Base-by-base conservation (phyloP, 2,113 vertebrate genomes). In the Panurus biarmicus region DNA sequence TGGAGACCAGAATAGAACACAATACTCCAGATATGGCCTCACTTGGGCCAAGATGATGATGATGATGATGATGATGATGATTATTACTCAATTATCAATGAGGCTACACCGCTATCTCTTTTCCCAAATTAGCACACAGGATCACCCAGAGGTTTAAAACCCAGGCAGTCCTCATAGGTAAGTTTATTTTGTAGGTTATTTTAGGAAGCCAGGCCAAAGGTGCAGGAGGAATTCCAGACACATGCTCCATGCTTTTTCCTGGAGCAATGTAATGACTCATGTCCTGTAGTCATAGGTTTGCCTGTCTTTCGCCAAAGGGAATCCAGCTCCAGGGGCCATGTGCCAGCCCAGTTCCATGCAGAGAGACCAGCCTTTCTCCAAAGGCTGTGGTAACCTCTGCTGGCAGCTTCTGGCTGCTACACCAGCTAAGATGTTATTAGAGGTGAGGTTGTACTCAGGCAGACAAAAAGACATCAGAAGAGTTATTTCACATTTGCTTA, bases 351-450 rank as follows among this genome's bases (percentile, higher is more conserved):
- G 25, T 33, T 64, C 21, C 25, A 1, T 1, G 4, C 50, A 38
- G 14, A 73, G n/a, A 28, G 23, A 33, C 3, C 65, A 51, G 65
- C 61, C 33, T 25, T 28, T 57, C 31, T 56, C 36, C 74, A 15
- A 71, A 45, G 31, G 74, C 82, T 96, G 85, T 21, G 67, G 75
- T 35, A 88, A 22, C 95, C 95, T 93, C 95, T 96, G 94, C 89
- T 89, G 95, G 94, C 89, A 16, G 76, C 3, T 83, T 57, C 40
- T 19, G 8, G 73, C 45, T 24, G 60, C 20, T 94, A 6, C 96
- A 91, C 4, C 16, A 0, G 1, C 6, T 26, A 14, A 23, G 26
- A 14, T 1, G 5, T 40, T 44, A 1, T 12, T 9, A 4, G 19
- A 13, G 12, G 12, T 1, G 10, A 84, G 47, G 51, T n/a, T 10